Evolutionary conservation across 2,888 invertebrate species (phyloP).

Genomic region (Orchesella flavescens): DNA sequence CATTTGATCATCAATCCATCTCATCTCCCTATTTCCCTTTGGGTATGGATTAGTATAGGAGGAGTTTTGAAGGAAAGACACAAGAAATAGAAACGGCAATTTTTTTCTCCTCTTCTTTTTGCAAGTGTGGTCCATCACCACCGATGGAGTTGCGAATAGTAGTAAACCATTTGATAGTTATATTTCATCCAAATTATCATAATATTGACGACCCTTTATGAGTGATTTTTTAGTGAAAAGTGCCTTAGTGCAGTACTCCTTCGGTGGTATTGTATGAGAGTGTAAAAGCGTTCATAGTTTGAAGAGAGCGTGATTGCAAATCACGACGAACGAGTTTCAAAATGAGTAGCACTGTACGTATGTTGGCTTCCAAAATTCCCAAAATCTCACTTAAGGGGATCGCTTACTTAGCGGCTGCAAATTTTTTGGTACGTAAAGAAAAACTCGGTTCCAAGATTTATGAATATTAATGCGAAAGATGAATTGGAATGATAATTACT

Average conservation of each 20-base stretch:
- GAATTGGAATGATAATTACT: too few relatives aligned
- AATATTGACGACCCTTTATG: conserved; percentile 24
- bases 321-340: conserved; percentile 6
- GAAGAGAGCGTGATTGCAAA: too few relatives aligned
- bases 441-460: too few relatives aligned
- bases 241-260: too few relatives aligned
- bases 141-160: conserved; percentile 13
- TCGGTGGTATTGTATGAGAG: too few relatives aligned
- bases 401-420: conserved; percentile 63
- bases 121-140: neutral
- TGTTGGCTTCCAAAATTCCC: conserved; percentile 40
- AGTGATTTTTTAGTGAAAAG: neutral
- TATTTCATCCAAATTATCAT: neutral
- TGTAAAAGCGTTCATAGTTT: too few relatives aligned
- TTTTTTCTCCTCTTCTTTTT: neutral
- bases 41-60: neutral
- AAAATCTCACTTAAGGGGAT: conserved; percentile 50
- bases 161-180: neutral
- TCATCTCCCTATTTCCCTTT: neutral
- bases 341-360: conserved; percentile 48
- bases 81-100: too few relatives aligned
- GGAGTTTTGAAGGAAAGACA: neutral
- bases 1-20: neutral
- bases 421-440: conserved; percentile 55
- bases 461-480: too few relatives aligned